Evolutionary conservation across 2,113 vertebrate genomes (phyloP).

Genomic region (Psittacula cyanocephala): DNA sequence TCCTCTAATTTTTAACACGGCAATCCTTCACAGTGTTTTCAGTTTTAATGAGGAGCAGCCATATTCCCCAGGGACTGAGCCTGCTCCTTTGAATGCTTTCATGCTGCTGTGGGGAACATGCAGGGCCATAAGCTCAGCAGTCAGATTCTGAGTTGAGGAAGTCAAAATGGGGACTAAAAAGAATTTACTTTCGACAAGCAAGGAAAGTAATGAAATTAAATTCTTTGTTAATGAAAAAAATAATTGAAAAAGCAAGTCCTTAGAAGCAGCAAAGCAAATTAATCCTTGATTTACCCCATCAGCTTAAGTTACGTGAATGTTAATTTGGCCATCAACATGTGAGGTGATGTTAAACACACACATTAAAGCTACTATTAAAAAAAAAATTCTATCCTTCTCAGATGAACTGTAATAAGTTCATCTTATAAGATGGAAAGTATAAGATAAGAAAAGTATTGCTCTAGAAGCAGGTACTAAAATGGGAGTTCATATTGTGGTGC

Average conservation of each 20-base stretch:
- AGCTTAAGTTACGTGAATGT: background rate
- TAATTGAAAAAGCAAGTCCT: background rate
- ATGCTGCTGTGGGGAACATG: background rate
- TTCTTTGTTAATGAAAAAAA: background rate
- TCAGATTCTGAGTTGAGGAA: background rate
- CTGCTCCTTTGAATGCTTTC: background rate
- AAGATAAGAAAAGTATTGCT: background rate
- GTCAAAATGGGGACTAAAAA: background rate
- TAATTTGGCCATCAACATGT: background rate
- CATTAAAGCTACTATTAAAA: background rate
- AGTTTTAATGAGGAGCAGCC: background rate
- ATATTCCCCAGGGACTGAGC: rapidly evolving
- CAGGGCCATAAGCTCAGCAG: background rate
- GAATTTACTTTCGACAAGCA: background rate
- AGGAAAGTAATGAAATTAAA: background rate
- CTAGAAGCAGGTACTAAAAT: background rate
- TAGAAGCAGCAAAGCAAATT: background rate
- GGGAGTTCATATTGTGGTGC: background rate
- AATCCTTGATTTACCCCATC: background rate
- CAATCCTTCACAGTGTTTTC: background rate
- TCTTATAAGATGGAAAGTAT: no score
- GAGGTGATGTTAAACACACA: background rate
- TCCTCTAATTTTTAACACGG: background rate
- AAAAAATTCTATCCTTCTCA: background rate
- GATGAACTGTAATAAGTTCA: background rate